Conservation (phyloP, 2,797 vertebrate species). For the Amphiprion clarkii region DNA sequence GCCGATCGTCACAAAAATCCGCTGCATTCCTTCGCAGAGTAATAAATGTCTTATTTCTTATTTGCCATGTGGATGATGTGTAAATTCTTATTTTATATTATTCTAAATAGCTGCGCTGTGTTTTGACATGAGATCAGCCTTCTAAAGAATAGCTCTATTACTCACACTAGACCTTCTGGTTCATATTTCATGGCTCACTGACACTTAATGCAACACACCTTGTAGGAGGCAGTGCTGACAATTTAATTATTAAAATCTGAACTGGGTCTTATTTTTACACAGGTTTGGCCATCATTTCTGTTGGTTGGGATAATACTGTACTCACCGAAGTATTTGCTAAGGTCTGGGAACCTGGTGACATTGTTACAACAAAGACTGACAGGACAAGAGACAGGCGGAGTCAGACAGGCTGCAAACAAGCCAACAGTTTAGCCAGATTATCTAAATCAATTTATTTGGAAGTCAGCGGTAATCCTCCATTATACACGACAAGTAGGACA, state of each 20-base stretch:
- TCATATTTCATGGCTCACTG: constrained; percentile 7
- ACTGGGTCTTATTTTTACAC: neutral
- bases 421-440: neutral
- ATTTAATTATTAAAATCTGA: neutral
- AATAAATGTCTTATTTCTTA: neutral
- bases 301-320: neutral
- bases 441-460: constrained; percentile 6
- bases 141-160: constrained; percentile 17
- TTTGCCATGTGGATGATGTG: neutral
- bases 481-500: neutral
- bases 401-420: neutral
- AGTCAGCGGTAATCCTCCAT: neutral
- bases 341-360: neutral
- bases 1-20: no score
- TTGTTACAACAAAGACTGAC: neutral
- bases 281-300: neutral
- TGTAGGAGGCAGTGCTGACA: neutral
- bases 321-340: neutral
- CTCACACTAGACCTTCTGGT: neutral
- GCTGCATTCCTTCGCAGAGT: no score
- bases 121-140: constrained; percentile 5
- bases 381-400: neutral
- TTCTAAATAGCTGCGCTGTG: neutral
- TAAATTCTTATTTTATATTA: neutral
- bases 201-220: neutral